Evolutionary conservation across 2,113 vertebrate genomes (phyloP).

Genomic region (Acanthisitta chloris): DNA sequence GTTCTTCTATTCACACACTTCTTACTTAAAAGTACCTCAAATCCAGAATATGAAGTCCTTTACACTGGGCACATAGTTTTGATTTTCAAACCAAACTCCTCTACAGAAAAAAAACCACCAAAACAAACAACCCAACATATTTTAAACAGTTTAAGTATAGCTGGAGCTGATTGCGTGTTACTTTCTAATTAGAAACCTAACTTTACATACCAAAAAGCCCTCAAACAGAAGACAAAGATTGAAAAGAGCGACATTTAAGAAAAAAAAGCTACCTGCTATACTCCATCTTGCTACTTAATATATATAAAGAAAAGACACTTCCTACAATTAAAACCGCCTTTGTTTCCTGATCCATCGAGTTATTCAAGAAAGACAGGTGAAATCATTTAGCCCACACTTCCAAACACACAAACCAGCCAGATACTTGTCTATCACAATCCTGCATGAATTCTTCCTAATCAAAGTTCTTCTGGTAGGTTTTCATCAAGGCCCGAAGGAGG

Average conservation of each 20-base stretch:
- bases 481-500: not conserved
- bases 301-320: not conserved
- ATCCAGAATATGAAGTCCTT: not conserved
- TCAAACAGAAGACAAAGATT: not conserved
- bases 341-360: not conserved
- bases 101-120: not conserved
- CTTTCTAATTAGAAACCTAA: not conserved
- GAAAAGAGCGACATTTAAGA: not conserved
- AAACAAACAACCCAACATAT: not conserved
- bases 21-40: not conserved
- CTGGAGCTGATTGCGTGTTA: not conserved
- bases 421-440: not conserved
- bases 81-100: not conserved
- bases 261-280: not conserved
- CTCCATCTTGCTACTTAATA: not conserved
- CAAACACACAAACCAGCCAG: not conserved
- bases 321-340: not conserved
- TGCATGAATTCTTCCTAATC: not conserved
- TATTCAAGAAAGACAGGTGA: not conserved
- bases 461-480: not conserved
- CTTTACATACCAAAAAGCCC: not conserved
- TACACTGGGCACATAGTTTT: not conserved
- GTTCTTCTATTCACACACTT: not conserved
- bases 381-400: not conserved
- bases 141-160: not conserved